These are phyloP conservation scores for Nematostella vectensis DNA, from an alignment of 92 coral and sea anemone species.

Conservation along the genomic window DNA sequence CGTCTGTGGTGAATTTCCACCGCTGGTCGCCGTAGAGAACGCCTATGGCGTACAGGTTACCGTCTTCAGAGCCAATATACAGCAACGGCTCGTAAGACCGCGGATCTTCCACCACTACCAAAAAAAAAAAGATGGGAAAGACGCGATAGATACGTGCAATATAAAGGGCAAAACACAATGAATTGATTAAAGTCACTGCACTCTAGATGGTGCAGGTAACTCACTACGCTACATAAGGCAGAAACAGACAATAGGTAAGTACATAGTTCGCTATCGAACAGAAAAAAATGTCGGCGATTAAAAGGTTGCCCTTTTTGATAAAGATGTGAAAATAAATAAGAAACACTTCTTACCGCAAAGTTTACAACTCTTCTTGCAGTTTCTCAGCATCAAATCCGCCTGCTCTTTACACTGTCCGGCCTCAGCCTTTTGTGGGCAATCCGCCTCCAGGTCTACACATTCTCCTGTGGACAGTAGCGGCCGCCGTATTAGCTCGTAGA, in stretches of 20 bases:
- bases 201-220: no score
- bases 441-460: slow-evolving; percentile 42
- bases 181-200: no score
- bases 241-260: no score
- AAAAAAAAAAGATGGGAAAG: not conserved
- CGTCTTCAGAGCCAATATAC: slow-evolving; percentile 76
- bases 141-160: not conserved
- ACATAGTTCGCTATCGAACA: no score
- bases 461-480: slow-evolving; percentile 16
- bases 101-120: slow-evolving; percentile 20
- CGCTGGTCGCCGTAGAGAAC: slow-evolving; percentile 35
- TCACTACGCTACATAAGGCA: no score
- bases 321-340: no score
- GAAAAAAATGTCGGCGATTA: no score
- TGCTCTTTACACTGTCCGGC: slow-evolving; percentile 43
- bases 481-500: no score
- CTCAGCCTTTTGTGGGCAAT: slow-evolving; percentile 47
- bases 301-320: no score
- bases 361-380: slow-evolving; percentile 73
- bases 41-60: slow-evolving; percentile 58
- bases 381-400: slow-evolving; percentile 68
- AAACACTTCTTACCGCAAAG: slow-evolving; percentile 71
- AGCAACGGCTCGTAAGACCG: slow-evolving; percentile 21
- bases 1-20: slow-evolving; percentile 65
- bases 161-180: no score